Base-by-base conservation (phyloP, 2,888 invertebrate species). In the Tipula unca region DNA sequence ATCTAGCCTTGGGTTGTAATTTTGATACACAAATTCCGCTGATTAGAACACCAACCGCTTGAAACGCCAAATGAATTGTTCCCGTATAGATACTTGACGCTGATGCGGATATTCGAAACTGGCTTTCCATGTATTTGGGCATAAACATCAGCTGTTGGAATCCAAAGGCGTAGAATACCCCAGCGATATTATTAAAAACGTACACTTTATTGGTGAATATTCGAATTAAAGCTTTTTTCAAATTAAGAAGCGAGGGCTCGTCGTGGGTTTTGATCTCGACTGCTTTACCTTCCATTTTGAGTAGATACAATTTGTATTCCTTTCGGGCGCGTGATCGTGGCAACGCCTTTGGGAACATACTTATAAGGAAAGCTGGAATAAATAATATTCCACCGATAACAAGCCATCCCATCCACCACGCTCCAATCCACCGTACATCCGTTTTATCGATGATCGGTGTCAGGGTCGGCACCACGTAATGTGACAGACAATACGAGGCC, bases 41-140 rank as follows among this genome's bases (percentile, higher is more conserved):
- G 0, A 93, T 87, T 32, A 94, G 89, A 86, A 94, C 92, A 1
- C 94, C 94, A 85, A 93, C 90, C 0, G 93, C 93, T 82, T 93
- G 93, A 89, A 93, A 93, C 2, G 93, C 91, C 20, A 93, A 89
- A 13, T 93, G 93, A 3, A 93, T 92, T 10, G 92, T 92, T 82
- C 93, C 95, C 86, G 95, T 94, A 86, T 94, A 92, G 84, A 95
- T 90, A 87, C 94, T 85, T 14, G 95, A 94, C 20, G 92, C 92
- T 0, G 94, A 93, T 0, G 95, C 94, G 1, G 94, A 93, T 87
- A 94, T 93, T 86, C 92, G 92, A 89, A 94, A 95, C 89, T 94
- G 94, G 0, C 93, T 94, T 90, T 95, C 95, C 86, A 95, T 93
- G 88, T 94, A 94, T 89, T 95, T 95, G 0, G 95, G 94, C 91